A percentile compares a stretch with the other conserved stretches of the same genome.
Conservation (phyloP, 2,113 vertebrate species). For the Centrocercus urophasianus region DNA sequence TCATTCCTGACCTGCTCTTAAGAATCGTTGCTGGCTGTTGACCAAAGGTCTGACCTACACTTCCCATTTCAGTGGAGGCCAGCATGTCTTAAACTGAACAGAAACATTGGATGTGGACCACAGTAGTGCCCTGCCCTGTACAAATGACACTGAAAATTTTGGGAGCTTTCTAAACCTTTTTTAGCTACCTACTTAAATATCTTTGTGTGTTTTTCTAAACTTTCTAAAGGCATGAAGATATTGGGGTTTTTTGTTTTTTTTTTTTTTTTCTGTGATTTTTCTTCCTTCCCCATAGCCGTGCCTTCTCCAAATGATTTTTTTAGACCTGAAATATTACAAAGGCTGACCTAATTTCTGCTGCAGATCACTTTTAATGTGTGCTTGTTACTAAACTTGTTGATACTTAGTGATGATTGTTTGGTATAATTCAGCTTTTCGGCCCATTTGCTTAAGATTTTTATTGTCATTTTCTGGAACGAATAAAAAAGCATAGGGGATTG, state of each 20-base stretch:
- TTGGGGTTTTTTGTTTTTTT: no score
- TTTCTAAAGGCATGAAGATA: background rate
- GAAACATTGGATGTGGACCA: background rate
- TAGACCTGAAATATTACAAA: background rate
- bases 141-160: background rate
- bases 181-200: background rate
- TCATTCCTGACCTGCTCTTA: background rate
- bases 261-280: background rate
- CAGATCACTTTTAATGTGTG: background rate
- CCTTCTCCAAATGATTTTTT: background rate
- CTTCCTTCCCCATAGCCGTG: background rate
- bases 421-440: background rate
- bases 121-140: background rate
- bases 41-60: background rate
- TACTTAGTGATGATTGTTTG: background rate
- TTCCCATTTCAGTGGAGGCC: background rate
- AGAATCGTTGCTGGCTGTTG: background rate
- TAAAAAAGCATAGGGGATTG: background rate
- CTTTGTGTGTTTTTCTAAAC: background rate
- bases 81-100: rapidly evolving
- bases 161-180: background rate
- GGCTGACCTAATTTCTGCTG: background rate
- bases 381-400: background rate
- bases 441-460: background rate
- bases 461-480: background rate